Evolutionary conservation across 1,140 invertebrate species (phyloP), one percentile per base, ranked within the genome.

Genomic region (Trichoplusia ni): DNA sequence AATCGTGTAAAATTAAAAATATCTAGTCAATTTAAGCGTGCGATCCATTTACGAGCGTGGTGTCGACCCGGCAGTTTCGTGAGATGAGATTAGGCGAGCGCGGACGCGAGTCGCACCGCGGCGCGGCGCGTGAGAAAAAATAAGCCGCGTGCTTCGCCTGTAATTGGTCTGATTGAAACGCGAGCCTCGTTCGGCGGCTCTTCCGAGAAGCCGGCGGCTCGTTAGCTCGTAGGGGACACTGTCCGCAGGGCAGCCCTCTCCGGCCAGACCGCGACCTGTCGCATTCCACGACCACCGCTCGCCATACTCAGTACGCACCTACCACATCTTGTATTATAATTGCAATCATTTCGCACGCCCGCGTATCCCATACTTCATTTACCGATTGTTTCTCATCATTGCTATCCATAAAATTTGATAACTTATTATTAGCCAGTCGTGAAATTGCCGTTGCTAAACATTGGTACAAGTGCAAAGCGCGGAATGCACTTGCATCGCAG

Each of bases 161-260:
- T 90, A 90, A 90, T 90, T 88, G 88, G 85, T 80, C 80, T 86
- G 82, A 89, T 90, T 89, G 86, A 84, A 88, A 86, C 81, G 86
- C 86, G 84, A 72, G 73, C 72, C 75, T 84, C 81, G 79, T 84
- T 79, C 80, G 75, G 72, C 72, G 71, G 63, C 67, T 66, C 66
- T 86, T 86, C 85, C 77, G 71, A 85, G 85, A 86, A 88, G 73
- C 64, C 71, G 82, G 63, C 79, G 79, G 75, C 81, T 86, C 76
- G 86, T 85, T 86, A n/a, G n/a, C n/a, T n/a, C n/a, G n/a, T n/a
- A 84, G 79, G 81, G 82, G 79, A 81, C 82, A 81, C 77, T 82
- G 81, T 73, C 71, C 81, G 75, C 75, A 64, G 75, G 75, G 69
- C 53, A 71, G 69, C 77, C 70, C 71, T 76, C 70, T 69, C 66